A percentile compares a stretch with the other conserved stretches of the same genome.
phyloP scores from a whole-genome alignment of 1,140 invertebrate species.

The Calliopsis andreniformis region DNA sequence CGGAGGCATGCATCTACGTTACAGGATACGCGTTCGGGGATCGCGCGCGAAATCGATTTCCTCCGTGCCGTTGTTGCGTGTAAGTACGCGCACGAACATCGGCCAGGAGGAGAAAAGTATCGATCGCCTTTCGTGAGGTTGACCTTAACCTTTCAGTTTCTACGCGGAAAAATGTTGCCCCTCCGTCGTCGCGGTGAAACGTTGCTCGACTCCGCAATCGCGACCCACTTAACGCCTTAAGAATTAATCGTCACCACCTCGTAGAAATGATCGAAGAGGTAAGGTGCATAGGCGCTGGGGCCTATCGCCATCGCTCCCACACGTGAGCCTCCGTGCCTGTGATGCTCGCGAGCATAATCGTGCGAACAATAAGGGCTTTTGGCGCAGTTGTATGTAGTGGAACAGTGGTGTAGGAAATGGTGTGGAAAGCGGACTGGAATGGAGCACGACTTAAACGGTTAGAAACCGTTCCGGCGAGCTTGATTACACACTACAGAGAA shows the following conservation, averaged over 20 bases:
- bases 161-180: constrained; percentile 33
- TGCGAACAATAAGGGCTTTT: background rate
- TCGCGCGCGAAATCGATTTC: constrained; percentile 52
- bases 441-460: constrained; percentile 20
- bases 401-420: constrained; percentile 32
- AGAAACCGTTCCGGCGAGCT: constrained; percentile 34
- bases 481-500: constrained; percentile 58
- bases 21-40: constrained; percentile 5
- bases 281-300: background rate
- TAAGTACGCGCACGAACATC: constrained; percentile 1
- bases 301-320: background rate
- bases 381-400: too few relatives aligned
- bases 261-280: background rate
- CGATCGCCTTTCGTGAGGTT: constrained; percentile 18
- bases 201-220: background rate
- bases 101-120: constrained; percentile 49
- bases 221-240: constrained; percentile 13
- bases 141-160: constrained; percentile 55
- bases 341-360: constrained; percentile 14
- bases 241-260: background rate
- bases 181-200: background rate
- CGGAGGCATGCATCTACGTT: background rate
- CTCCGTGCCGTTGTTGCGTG: constrained; percentile 20
- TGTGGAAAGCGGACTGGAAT: constrained; percentile 30
- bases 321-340: too few relatives aligned